These are phyloP conservation scores for Dicyrtomina minuta DNA, from an alignment of 2,888 invertebrate species.

Conservation along the genomic window DNA sequence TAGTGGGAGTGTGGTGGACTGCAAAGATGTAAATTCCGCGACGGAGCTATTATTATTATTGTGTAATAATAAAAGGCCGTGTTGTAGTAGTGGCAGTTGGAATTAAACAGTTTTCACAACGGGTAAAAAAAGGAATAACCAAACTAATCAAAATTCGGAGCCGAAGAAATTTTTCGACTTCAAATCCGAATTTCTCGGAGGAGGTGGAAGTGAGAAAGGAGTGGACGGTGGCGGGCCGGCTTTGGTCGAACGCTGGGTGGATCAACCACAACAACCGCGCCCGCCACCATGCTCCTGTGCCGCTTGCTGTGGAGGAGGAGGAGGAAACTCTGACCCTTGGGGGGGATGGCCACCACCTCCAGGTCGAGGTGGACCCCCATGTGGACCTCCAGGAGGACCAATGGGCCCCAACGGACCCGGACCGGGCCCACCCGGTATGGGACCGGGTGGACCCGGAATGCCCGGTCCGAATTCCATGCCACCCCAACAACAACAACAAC, in stretches of 20 bases:
- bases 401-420: conserved; percentile 54
- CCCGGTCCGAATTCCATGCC: conserved; percentile 50
- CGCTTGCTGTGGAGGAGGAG: conserved; percentile 51
- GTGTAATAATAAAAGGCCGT: too few species aligned
- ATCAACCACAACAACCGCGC: conserved; percentile 58
- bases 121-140: conserved; percentile 54
- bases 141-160: conserved; percentile 44
- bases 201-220: conserved; percentile 50
- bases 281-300: conserved; percentile 53
- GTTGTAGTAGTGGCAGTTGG: conserved; percentile 7
- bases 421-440: conserved; percentile 54
- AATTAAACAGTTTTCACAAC: conserved; percentile 45
- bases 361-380: conserved; percentile 43
- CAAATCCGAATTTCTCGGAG: conserved; percentile 53
- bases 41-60: too few species aligned
- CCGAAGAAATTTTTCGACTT: conserved; percentile 53
- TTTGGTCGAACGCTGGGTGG: conserved; percentile 61
- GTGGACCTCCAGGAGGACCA: conserved; percentile 55
- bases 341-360: conserved; percentile 50
- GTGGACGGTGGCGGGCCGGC: conserved; percentile 53
- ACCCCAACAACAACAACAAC: conserved; percentile 38
- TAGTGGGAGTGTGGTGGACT: too few species aligned
- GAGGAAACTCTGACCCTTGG: conserved; percentile 54
- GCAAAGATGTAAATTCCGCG: too few species aligned
- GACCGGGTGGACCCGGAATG: conserved; percentile 54